Evolutionary conservation across 2,113 vertebrate species (phyloP).

Genomic region (Ariopsis seemanni): DNA sequence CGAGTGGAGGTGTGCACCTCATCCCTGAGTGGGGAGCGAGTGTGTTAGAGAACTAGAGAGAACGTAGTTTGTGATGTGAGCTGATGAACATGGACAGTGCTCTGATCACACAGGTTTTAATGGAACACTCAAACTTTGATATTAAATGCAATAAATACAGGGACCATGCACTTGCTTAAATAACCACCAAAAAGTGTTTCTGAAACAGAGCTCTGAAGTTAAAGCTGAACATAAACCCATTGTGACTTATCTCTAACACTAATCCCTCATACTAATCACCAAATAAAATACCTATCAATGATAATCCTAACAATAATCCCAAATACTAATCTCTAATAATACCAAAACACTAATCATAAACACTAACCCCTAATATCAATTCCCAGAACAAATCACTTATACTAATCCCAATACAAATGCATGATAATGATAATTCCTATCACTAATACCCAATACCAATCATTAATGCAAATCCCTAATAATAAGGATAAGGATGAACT

Average conservation of each 20-base stretch:
- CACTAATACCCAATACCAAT: too few species aligned
- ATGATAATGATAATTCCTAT: too few species aligned
- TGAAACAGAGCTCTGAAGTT: not conserved
- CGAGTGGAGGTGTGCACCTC: conserved; percentile 72
- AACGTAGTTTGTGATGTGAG: not conserved
- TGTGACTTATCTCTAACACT: not conserved
- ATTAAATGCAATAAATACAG: not conserved
- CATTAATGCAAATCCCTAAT: too few species aligned
- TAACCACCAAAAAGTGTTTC: not conserved
- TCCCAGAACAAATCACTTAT: too few species aligned
- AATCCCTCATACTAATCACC: too few species aligned
- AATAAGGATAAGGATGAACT: too few species aligned
- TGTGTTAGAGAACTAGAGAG: not conserved
- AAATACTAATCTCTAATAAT: too few species aligned
- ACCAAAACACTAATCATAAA: too few species aligned
- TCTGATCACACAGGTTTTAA: not conserved
- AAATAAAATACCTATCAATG: too few species aligned
- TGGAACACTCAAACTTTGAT: not conserved
- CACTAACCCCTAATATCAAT: too few species aligned
- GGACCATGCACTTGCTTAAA: not conserved
- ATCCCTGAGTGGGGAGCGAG: not conserved
- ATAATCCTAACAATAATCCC: too few species aligned
- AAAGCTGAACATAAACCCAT: not conserved
- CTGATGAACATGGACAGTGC: not conserved
- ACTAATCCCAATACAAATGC: too few species aligned